Conservation (phyloP, 2,797 vertebrate genomes). For the Danio kyathit region DNA sequence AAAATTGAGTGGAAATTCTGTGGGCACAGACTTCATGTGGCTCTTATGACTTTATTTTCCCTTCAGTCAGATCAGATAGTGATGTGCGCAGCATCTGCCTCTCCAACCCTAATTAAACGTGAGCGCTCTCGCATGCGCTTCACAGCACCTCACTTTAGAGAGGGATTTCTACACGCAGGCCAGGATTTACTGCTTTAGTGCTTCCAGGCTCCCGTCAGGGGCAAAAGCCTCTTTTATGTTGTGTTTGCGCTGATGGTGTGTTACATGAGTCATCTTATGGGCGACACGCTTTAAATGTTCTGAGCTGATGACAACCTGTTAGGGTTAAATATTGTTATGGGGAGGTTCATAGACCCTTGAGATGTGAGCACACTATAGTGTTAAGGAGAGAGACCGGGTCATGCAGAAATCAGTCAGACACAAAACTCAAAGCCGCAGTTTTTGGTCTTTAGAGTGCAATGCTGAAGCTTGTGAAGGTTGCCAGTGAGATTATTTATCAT, state of each 20-base stretch:
- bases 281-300: conserved; percentile 24
- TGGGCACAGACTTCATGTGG: neutral
- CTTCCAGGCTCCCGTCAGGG: conserved; percentile 22
- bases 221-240: conserved; percentile 41
- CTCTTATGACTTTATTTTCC: conserved; percentile 24
- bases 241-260: conserved; percentile 31
- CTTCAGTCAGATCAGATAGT: conserved; percentile 25
- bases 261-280: conserved; percentile 24
- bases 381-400: conserved; percentile 22
- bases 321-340: conserved; percentile 32
- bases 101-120: conserved; percentile 25
- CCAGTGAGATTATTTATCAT: neutral
- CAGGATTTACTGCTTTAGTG: conserved; percentile 33
- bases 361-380: conserved; percentile 18
- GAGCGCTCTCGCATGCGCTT: conserved; percentile 27
- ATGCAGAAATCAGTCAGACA: conserved; percentile 13
- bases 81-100: conserved; percentile 14
- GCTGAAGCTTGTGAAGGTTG: conserved; percentile 23
- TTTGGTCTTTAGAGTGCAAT: conserved; percentile 23
- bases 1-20: conserved; percentile 4
- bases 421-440: conserved; percentile 10
- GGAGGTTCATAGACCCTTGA: conserved; percentile 7
- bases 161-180: conserved; percentile 19
- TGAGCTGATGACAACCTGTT: conserved; percentile 35
- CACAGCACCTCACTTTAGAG: conserved; percentile 28